phyloP scores from a whole-genome alignment of 2,797 vertebrate species.

The Masticophis lateralis region DNA sequence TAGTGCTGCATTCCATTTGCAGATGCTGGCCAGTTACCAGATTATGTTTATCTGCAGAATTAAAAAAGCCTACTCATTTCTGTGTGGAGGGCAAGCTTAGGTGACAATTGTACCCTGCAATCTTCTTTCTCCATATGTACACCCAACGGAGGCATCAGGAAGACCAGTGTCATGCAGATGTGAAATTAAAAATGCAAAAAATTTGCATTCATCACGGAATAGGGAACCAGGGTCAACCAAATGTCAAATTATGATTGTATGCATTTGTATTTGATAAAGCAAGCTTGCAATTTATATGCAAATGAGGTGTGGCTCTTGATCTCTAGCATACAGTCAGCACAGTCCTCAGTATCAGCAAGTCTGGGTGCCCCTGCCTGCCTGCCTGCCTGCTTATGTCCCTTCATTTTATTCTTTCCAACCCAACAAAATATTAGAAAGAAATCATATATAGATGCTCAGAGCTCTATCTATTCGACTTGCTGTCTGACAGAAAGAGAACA shows the following conservation, averaged over 20 bases:
- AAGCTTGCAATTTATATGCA: conserved; percentile 69
- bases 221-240: conserved; percentile 60
- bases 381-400: not conserved
- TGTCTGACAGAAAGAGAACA: not conserved
- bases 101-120: not conserved
- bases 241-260: conserved; percentile 60
- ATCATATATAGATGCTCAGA: not conserved
- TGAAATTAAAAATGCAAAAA: conserved; percentile 44
- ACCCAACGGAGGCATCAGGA: not conserved
- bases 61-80: not conserved
- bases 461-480: not conserved
- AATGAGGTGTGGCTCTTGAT: conserved; percentile 57
- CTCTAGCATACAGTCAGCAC: conserved; percentile 52
- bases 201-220: conserved; percentile 63
- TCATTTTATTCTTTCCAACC: not conserved
- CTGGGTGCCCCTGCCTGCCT: conserved; percentile 7
- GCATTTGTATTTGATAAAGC: conserved; percentile 69
- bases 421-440: not conserved
- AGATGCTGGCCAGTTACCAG: not conserved
- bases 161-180: conserved; percentile 7
- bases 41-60: not conserved
- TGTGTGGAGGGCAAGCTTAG: not conserved
- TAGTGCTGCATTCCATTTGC: not conserved
- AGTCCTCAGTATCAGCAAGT: conserved; percentile 44
- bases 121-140: not conserved